Percentiles rank a stretch among this genome's conserved stretches.
These are phyloP conservation scores for Yponomeuta plumbellus DNA, from an alignment of 2,888 invertebrate genomes.

Conservation along the genomic window DNA sequence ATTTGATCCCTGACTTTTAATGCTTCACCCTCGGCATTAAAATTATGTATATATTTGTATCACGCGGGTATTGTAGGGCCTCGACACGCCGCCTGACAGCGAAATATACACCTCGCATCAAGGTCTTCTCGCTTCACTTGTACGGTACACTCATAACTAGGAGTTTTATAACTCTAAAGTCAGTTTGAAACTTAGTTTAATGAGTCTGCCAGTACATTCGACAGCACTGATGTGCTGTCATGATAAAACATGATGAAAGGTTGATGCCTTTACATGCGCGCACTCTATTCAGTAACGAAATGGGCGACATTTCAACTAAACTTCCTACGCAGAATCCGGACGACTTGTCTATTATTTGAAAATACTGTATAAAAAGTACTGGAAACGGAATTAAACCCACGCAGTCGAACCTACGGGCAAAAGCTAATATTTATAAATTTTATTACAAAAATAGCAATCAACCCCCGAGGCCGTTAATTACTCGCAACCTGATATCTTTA, in stretches of 20 bases:
- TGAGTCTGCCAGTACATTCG: no score
- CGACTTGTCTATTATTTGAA: not conserved
- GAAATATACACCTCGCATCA: slow-evolving; percentile 60
- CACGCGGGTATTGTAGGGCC: slow-evolving; percentile 74
- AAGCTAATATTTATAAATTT: slow-evolving; percentile 24
- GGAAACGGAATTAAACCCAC: not conserved
- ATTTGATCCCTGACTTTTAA: slow-evolving; percentile 78
- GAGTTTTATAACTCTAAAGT: no score
- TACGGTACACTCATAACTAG: no score
- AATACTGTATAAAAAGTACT: not conserved
- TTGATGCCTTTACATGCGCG: no score
- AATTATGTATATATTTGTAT: slow-evolving; percentile 77
- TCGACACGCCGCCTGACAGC: slow-evolving; percentile 44
- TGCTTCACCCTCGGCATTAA: slow-evolving; percentile 76
- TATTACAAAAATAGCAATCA: slow-evolving; percentile 59
- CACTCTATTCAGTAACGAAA: no score
- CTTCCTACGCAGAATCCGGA: no score
- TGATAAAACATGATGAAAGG: no score
- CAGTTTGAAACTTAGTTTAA: no score
- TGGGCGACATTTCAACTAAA: no score
- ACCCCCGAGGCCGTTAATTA: slow-evolving; percentile 66
- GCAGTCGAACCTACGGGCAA: not conserved
- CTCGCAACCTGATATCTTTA: slow-evolving; percentile 72
- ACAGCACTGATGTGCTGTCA: no score
- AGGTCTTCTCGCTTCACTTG: slow-evolving; percentile 46